Evolutionary conservation across 37 sponge, comb jelly and placozoan species (phyloP).

Genomic region (Geodia barretti): DNA sequence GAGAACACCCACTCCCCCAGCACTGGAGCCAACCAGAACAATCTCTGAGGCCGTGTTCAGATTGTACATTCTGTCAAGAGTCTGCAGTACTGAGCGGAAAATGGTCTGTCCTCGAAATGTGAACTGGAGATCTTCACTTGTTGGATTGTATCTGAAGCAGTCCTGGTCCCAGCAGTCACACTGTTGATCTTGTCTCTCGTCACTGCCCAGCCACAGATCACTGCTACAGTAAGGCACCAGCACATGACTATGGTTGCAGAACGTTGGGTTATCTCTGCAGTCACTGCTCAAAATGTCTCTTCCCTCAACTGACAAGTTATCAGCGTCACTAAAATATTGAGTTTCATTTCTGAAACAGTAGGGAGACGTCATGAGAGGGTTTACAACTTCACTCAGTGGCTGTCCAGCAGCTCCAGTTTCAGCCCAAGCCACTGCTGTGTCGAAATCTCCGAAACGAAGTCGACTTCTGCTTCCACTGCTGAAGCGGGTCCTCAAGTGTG

Average conservation of each 20-base stretch:
- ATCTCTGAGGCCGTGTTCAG: slow-evolving; percentile 44
- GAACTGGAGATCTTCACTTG: slow-evolving; percentile 41
- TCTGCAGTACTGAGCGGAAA: slow-evolving; percentile 35
- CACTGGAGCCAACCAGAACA: slow-evolving; percentile 72
- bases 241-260: slow-evolving; percentile 64
- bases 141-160: slow-evolving; percentile 24
- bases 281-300: slow-evolving; percentile 45
- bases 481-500: slow-evolving; percentile 14
- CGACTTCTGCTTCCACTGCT: not conserved
- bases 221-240: slow-evolving; percentile 79
- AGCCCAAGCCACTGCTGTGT: not conserved
- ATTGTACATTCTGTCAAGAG: slow-evolving; percentile 23
- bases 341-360: not conserved
- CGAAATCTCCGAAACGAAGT: slow-evolving; percentile 7
- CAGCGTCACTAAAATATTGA: not conserved
- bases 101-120: slow-evolving; percentile 70
- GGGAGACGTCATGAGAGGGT: slow-evolving; percentile 58
- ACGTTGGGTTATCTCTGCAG: slow-evolving; percentile 20
- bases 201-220: slow-evolving; percentile 60
- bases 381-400: not conserved
- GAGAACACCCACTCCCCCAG: slow-evolving; percentile 85
- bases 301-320: slow-evolving; percentile 21
- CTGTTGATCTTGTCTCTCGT: not conserved
- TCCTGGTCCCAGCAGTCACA: not conserved
- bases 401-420: not conserved